Percentiles rank a stretch among this genome's conserved stretches.
Conservation (phyloP, 1,140 invertebrate genomes). For the Papilio glaucus region DNA sequence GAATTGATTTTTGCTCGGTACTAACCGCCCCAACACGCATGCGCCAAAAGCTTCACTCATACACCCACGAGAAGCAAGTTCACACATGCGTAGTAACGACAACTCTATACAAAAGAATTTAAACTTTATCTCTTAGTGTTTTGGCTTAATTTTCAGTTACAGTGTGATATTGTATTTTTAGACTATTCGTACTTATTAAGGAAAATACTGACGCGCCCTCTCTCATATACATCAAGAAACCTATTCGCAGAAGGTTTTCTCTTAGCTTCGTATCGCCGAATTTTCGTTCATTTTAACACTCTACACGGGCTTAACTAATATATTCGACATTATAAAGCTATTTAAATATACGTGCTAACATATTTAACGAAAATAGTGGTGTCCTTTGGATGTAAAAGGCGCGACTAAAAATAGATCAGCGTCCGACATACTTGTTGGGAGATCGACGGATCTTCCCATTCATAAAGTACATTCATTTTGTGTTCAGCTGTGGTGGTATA, state of each 20-base stretch:
- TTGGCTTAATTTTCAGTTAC: slow-evolving; percentile 44
- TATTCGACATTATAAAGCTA: neutral
- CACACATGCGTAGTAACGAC: slow-evolving; percentile 47
- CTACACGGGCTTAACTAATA: slow-evolving; percentile 40
- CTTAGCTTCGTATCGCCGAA: slow-evolving; percentile 66
- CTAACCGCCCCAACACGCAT: slow-evolving; percentile 61
- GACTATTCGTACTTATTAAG: slow-evolving; percentile 75
- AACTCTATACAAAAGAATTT: slow-evolving; percentile 42
- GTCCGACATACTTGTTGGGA: slow-evolving; percentile 63
- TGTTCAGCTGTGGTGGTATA: slow-evolving; percentile 61
- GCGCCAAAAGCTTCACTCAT: slow-evolving; percentile 62
- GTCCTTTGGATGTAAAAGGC: slow-evolving; percentile 45
- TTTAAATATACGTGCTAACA: slow-evolving; percentile 42
- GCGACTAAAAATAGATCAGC: slow-evolving; percentile 72
- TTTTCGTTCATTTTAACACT: slow-evolving; percentile 58
- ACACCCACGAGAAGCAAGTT: slow-evolving; percentile 43
- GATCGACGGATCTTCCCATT: slow-evolving; percentile 73
- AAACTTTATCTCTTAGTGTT: slow-evolving; percentile 32
- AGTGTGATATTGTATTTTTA: slow-evolving; percentile 74
- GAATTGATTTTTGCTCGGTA: slow-evolving; percentile 79
- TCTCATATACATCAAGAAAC: slow-evolving; percentile 77
- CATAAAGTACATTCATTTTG: slow-evolving; percentile 78
- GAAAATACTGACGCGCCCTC: slow-evolving; percentile 76
- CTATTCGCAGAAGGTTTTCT: slow-evolving; percentile 71
- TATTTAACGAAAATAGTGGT: slow-evolving; percentile 40